phyloP scores from a whole-genome alignment of 2,113 vertebrate genomes.

The Melanotaenia duboulayi region DNA sequence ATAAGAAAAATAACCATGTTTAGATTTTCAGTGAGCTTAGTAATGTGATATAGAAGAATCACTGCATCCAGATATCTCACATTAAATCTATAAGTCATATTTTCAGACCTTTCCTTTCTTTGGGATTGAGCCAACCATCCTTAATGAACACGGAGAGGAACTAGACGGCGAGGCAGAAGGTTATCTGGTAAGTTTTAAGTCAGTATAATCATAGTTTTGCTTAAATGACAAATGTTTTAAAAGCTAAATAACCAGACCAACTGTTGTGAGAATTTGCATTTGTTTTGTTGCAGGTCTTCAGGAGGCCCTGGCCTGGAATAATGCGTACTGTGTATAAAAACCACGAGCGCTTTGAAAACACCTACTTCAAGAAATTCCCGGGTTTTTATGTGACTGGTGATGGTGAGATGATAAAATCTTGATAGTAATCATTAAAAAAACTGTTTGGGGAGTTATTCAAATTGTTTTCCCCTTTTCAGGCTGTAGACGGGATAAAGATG shows the following conservation, averaged over 20 bases:
- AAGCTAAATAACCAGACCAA: not conserved
- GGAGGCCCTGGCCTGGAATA: constrained; percentile 85
- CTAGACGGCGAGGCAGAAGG: constrained; percentile 86
- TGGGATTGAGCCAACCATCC: constrained; percentile 82
- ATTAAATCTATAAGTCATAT: constrained; percentile 11
- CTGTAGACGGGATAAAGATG: constrained; percentile 85
- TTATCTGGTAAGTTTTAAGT: constrained; percentile 79
- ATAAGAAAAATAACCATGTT: not conserved
- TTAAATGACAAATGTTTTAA: fast-evolving
- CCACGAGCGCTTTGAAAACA: constrained; percentile 84
- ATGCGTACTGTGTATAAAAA: constrained; percentile 83
- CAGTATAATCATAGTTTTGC: not conserved
- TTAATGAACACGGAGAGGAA: constrained; percentile 85
- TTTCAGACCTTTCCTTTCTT: constrained; percentile 87
- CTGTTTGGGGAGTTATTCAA: not conserved
- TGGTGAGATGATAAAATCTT: constrained; percentile 70
- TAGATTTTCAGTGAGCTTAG: not conserved
- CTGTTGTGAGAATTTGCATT: too few species aligned
- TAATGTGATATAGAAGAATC: not conserved
- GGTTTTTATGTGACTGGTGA: constrained; percentile 87
- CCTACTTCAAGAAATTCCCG: constrained; percentile 86
- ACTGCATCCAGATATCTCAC: not conserved
- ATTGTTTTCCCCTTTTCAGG: constrained; percentile 67
- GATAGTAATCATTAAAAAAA: too few species aligned
- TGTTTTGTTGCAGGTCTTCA: constrained; percentile 78